A percentile compares a stretch with the other conserved stretches of the same genome.
Evolutionary conservation across 2,888 invertebrate species (phyloP).

Genomic region (Exephanes ischioxanthus): DNA sequence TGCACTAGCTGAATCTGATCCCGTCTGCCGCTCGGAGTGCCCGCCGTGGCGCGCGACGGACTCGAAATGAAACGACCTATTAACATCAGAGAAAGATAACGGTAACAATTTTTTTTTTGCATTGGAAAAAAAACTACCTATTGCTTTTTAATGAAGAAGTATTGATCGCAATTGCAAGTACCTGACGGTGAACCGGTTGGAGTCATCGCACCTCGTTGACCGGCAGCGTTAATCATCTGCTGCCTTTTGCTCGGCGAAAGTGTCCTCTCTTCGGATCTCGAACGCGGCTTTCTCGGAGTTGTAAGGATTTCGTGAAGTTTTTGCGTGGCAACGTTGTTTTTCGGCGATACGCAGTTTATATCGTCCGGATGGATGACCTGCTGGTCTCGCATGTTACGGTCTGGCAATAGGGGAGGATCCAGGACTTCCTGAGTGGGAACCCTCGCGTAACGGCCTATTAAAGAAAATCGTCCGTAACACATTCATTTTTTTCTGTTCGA

Average conservation of each 20-base stretch:
- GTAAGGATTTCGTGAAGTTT: slow-evolving; percentile 91
- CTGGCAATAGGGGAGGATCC: slow-evolving; percentile 84
- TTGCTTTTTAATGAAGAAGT: background rate
- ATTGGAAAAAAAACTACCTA: background rate
- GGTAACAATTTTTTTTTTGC: background rate
- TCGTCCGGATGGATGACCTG: slow-evolving; percentile 65
- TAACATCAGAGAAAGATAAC: background rate
- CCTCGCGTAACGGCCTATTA: slow-evolving; percentile 81
- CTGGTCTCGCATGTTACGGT: slow-evolving; percentile 76
- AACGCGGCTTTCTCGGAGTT: slow-evolving; percentile 89
- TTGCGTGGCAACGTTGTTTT: slow-evolving; percentile 90
- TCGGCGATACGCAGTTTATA: slow-evolving; percentile 79
- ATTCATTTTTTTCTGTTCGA: background rate
- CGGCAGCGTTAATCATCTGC: slow-evolving; percentile 74
- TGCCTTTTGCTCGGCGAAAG: slow-evolving; percentile 79
- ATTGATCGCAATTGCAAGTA: slow-evolving; percentile 54
- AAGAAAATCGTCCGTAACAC: background rate
- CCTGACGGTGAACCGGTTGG: slow-evolving; percentile 82
- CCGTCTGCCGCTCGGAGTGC: slow-evolving; percentile 66
- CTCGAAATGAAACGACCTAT: slow-evolving; percentile 61
- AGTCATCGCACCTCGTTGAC: slow-evolving; percentile 84
- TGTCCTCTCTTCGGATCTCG: slow-evolving; percentile 81
- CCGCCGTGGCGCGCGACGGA: slow-evolving; percentile 40
- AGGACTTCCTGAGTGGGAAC: slow-evolving; percentile 81
- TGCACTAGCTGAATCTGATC: slow-evolving; percentile 51